Percentiles rank a stretch among this genome's conserved stretches.
Evolutionary conservation across 2,888 invertebrate genomes (phyloP).

Genomic region (Drosophila nigricruria): DNA sequence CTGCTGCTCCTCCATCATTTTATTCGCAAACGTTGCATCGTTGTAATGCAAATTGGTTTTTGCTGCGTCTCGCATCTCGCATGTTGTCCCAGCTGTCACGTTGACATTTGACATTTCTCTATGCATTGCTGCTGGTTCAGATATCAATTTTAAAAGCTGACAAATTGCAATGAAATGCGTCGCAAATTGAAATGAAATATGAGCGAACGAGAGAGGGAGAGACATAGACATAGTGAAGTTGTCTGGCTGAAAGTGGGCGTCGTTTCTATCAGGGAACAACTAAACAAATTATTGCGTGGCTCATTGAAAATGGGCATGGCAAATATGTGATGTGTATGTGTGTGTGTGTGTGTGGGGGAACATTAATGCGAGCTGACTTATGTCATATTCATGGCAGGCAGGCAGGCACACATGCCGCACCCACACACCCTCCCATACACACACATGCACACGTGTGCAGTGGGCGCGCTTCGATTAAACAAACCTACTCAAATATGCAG

Average conservation of each 20-base stretch:
- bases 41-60: slow-evolving; percentile 56
- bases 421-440: slow-evolving; percentile 14
- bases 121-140: slow-evolving; percentile 43
- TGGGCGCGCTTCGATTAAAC: slow-evolving; percentile 74
- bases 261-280: slow-evolving; percentile 37
- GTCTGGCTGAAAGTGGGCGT: background rate
- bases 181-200: slow-evolving; percentile 46
- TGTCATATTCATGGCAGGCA: slow-evolving; percentile 66
- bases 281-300: slow-evolving; percentile 49
- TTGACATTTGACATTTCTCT: slow-evolving; percentile 53
- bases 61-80: slow-evolving; percentile 44
- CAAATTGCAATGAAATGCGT: slow-evolving; percentile 57
- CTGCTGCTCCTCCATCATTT: background rate
- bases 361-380: slow-evolving; percentile 50
- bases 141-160: slow-evolving; percentile 63
- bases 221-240: background rate
- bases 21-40: slow-evolving; percentile 10
- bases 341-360: slow-evolving; percentile 18
- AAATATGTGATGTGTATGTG: background rate
- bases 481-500: slow-evolving; percentile 75
- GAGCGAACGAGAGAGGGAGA: background rate
- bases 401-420: slow-evolving; percentile 45
- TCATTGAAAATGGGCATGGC: slow-evolving; percentile 2
- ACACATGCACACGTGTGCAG: slow-evolving; percentile 22
- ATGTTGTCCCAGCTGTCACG: slow-evolving; percentile 53